Evolutionary conservation across 2,113 vertebrate species (phyloP), one percentile per base, ranked within the genome.

Genomic region (Grammomys dolichurus): DNA sequence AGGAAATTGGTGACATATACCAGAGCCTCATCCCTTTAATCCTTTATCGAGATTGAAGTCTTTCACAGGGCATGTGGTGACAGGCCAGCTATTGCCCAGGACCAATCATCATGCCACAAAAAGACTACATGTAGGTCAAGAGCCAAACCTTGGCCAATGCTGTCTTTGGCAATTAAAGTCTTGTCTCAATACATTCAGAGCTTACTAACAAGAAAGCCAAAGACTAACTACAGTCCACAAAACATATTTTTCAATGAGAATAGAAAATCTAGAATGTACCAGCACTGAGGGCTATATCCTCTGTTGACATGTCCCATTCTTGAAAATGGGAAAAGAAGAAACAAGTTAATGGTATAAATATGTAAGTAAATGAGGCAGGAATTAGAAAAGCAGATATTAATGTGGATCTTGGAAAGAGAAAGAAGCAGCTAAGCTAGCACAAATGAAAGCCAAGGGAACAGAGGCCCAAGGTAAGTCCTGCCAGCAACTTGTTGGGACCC

Each of bases 141-240:
- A 89, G 82, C 69, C 80, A 93, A 96, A 65, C 40, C 87, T 78
- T 94, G n/a, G 36, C 56, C 63, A 84, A 1, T 65, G 73, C n/a
- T 85, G 69, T 43, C 86, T 84, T 58, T 75, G 80, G 48, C 54
- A 96, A 89, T 85, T 86, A 89, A 65, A 51, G 89, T 48, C 46
- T 94, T 80, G 11, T 69, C 43, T 36, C 31, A 56, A 58, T 31
- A 90, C 24, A 93, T 73, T 87, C 73, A 94, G 2, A 94, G 24
- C 63, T 91, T 67, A 95, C 0, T 90, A 93, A 58, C 17, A 51
- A 84, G 94, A 97, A 95, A 95, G 81, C 24, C 24, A 86, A 78
- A 5, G 40, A 48, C 40, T 73, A 84, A 85, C 89, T 85, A 33
- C 5, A 94, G 36, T 19, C 54, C 48, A 87, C 1, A 75, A 11